Percentiles rank a stretch among this genome's conserved stretches.
Evolutionary conservation across 2,113 vertebrate genomes (phyloP).

Genomic region (Sakesphorus luctuosus): DNA sequence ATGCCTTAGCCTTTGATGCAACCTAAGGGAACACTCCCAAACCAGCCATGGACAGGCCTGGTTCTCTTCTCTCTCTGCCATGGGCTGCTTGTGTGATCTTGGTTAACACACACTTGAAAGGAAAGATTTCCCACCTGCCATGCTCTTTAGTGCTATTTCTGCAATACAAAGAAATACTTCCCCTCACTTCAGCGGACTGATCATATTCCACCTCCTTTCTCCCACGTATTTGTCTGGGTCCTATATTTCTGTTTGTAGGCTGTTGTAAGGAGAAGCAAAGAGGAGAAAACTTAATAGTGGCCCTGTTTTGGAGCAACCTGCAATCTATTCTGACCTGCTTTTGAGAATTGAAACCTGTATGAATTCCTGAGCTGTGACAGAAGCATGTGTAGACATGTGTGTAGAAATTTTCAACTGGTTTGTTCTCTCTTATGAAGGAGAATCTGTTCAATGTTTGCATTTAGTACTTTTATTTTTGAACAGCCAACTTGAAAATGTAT

Average conservation of each 20-base stretch:
- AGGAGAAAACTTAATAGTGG: not conserved
- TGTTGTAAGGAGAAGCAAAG: not conserved
- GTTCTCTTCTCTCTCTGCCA: not conserved
- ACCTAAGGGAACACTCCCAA: not conserved
- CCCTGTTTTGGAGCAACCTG: not conserved
- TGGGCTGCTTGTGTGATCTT: slow-evolving; percentile 22
- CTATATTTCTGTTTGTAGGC: not conserved
- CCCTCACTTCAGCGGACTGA: not conserved
- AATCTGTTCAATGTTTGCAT: not conserved
- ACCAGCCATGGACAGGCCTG: not conserved
- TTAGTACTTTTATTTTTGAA: not conserved
- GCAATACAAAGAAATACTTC: slow-evolving; percentile 2
- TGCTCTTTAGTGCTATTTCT: not conserved
- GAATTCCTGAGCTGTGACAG: slow-evolving; percentile 60
- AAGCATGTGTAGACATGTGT: not conserved
- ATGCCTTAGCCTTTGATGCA: slow-evolving; percentile 6
- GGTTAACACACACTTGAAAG: slow-evolving; percentile 24
- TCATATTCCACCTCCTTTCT: not conserved
- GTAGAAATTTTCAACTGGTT: slow-evolving; percentile 21
- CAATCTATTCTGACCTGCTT: slow-evolving; percentile 38
- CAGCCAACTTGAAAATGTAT: not conserved
- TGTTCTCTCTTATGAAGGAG: slow-evolving; percentile 28
- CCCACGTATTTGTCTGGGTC: not conserved
- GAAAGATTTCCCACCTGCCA: slow-evolving; percentile 20
- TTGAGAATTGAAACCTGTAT: slow-evolving; percentile 11